Percentiles rank a stretch among this genome's conserved stretches.
phyloP scores from a whole-genome alignment of 2,113 vertebrate species.

The Hippocampus abdominalis region DNA sequence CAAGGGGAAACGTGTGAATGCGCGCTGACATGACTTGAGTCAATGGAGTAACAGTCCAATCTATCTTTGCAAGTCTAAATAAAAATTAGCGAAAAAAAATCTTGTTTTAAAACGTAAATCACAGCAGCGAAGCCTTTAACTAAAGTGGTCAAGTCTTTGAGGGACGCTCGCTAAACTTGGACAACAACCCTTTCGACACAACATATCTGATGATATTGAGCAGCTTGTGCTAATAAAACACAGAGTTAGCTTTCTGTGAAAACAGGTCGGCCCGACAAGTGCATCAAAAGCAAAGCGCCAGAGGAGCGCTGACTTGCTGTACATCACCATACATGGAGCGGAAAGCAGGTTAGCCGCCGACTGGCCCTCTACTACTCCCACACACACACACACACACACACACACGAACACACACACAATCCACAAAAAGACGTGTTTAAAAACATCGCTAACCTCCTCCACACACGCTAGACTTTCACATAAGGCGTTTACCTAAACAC shows the following conservation, averaged over 20 bases:
- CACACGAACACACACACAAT: slow-evolving; percentile 33
- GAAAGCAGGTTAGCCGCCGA: slow-evolving; percentile 72
- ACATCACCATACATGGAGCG: slow-evolving; percentile 76
- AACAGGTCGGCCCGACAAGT: not conserved
- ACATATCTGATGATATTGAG: slow-evolving; percentile 1
- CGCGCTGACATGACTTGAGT: slow-evolving; percentile 7
- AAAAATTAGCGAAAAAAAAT: not conserved
- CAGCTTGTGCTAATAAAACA: slow-evolving; percentile 12
- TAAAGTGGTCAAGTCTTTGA: slow-evolving; percentile 1
- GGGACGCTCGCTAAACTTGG: not conserved
- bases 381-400: slow-evolving; percentile 16
- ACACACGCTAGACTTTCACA: slow-evolving; percentile 25
- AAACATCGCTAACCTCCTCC: slow-evolving; percentile 37
- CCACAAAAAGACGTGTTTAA: slow-evolving; percentile 31
- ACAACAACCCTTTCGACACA: not conserved
- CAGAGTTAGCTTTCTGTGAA: not conserved
- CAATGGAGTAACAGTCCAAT: slow-evolving; percentile 11
- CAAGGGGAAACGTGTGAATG: slow-evolving; percentile 6
- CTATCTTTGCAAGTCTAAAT: slow-evolving; percentile 11
- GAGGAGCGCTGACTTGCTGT: slow-evolving; percentile 37
- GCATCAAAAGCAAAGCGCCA: slow-evolving; percentile 40
- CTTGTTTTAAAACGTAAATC: not conserved
- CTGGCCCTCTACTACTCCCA: slow-evolving; percentile 17
- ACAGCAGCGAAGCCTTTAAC: not conserved
- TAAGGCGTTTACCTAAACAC: slow-evolving; percentile 30